Conservation (phyloP, 2,113 vertebrate genomes). For the Macrotis lagotis region DNA sequence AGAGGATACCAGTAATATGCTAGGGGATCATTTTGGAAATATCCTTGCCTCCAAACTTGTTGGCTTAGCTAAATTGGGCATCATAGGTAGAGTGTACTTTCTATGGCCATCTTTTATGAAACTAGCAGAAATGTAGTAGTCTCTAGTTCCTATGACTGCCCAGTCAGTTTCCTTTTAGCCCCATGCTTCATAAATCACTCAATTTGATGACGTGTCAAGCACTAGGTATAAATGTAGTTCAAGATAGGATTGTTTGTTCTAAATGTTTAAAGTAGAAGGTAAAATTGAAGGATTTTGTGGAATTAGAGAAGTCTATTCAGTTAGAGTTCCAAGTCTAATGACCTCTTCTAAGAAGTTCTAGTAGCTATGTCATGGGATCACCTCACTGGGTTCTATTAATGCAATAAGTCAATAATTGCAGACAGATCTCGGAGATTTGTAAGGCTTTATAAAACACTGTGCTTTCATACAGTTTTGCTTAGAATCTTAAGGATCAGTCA, state of each 20-base stretch:
- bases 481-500: neutral
- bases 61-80: neutral
- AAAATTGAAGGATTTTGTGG: neutral
- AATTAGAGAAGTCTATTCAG: neutral
- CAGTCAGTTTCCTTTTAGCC: neutral
- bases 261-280: neutral
- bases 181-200: neutral
- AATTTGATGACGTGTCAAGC: neutral
- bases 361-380: neutral
- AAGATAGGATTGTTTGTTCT: neutral
- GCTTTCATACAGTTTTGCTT: neutral
- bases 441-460: neutral
- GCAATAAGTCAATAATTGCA: neutral
- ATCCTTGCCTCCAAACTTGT: neutral
- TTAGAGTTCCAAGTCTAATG: neutral
- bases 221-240: neutral
- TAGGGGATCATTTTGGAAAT: neutral
- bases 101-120: neutral
- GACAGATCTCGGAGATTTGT: neutral
- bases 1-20: neutral
- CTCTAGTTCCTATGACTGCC: neutral
- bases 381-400: neutral
- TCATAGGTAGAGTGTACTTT: neutral
- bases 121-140: neutral
- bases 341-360: neutral